Evolutionary conservation across 2,888 invertebrate species (phyloP).

Genomic region (Steromphala cineraria): DNA sequence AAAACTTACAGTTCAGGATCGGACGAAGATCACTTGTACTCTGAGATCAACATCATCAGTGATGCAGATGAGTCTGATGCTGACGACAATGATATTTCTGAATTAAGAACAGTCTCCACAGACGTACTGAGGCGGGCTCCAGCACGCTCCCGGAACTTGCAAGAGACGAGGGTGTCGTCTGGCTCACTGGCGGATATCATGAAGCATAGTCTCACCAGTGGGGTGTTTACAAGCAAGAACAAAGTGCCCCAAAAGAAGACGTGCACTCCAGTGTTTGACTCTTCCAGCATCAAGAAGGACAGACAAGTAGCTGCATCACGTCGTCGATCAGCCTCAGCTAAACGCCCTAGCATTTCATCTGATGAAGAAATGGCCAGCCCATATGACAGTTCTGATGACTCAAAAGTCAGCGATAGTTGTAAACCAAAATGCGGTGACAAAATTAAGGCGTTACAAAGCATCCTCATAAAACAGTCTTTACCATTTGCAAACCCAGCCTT

Average conservation of each 20-base stretch:
- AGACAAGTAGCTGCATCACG: not conserved
- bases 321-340: not conserved
- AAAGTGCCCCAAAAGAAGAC: constrained; percentile 22
- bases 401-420: not conserved
- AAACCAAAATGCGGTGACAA: constrained; percentile 30
- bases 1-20: not conserved
- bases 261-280: constrained; percentile 29
- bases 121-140: not conserved
- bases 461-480: constrained; percentile 43
- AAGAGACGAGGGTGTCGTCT: not conserved
- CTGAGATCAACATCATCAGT: not conserved
- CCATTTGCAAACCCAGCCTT: constrained; percentile 36
- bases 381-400: not conserved
- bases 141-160: not conserved
- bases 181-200: constrained; percentile 35
- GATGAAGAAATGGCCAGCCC: not conserved
- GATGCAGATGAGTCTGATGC: constrained; percentile 12
- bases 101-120: not conserved
- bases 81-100: not conserved
- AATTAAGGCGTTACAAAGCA: constrained; percentile 40
- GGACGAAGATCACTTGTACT: constrained; percentile 26
- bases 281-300: constrained; percentile 22
- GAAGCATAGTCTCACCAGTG: constrained; percentile 31
- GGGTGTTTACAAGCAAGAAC: constrained; percentile 18
- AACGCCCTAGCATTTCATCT: not conserved